These are phyloP conservation scores for Perdita meconis DNA, from an alignment of 2,888 invertebrate genomes.

Conservation along the genomic window DNA sequence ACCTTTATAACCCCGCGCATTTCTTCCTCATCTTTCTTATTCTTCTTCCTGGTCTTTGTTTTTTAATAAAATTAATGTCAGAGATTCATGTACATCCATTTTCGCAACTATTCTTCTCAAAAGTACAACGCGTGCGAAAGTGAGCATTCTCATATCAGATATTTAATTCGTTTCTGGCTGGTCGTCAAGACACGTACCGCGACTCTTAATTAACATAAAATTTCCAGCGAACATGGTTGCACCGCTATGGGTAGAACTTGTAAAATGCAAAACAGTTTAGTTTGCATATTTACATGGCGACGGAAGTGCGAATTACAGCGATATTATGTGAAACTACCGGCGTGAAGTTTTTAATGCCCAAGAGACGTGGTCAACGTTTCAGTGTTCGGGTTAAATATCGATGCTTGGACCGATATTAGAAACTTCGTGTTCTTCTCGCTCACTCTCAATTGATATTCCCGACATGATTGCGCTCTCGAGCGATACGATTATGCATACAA, in stretches of 20 bases:
- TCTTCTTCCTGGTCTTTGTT: too few species aligned
- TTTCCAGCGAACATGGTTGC: conserved; percentile 6
- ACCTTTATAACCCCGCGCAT: too few species aligned
- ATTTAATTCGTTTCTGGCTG: conserved; percentile 8
- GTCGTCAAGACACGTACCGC: not conserved
- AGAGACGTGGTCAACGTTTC: not conserved
- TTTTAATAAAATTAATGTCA: not conserved
- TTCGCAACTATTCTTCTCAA: not conserved
- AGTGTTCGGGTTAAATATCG: not conserved
- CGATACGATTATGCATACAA: not conserved
- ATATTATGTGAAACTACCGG: conserved; percentile 3
- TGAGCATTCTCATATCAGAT: not conserved
- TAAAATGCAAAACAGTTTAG: conserved; percentile 11
- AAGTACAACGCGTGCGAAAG: not conserved
- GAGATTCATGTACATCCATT: not conserved
- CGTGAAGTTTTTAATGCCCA: not conserved
- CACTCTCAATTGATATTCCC: not conserved
- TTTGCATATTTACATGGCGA: conserved; percentile 11
- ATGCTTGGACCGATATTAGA: not conserved
- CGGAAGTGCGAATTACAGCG: conserved; percentile 10
- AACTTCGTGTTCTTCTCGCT: not conserved
- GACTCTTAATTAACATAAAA: conserved; percentile 14
- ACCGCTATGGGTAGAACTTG: conserved; percentile 1
- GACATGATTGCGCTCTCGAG: not conserved
- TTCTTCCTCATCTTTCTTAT: not conserved